Evolutionary conservation across 1,140 invertebrate species (phyloP).

Genomic region (Rhopalosiphum maidis): DNA sequence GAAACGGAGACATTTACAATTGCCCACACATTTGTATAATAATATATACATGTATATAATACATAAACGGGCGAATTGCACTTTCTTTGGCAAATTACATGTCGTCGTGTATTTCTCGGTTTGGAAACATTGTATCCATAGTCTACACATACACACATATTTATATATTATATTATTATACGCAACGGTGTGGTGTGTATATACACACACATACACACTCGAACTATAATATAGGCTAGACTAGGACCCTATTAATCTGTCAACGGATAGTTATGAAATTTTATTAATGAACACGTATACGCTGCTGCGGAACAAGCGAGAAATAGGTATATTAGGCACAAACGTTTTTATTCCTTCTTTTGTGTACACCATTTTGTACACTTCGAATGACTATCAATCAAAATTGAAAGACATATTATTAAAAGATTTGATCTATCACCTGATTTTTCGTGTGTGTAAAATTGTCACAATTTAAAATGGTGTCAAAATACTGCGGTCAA

Average conservation of each 20-base stretch:
- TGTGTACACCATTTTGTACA: neutral
- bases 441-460: neutral
- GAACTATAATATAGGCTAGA: neutral
- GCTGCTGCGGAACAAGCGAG: neutral
- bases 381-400: slow-evolving; percentile 26
- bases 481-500: neutral
- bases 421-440: neutral
- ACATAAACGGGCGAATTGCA: neutral
- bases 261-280: slow-evolving; percentile 50
- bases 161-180: neutral
- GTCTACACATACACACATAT: neutral
- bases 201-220: neutral
- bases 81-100: slow-evolving; percentile 55
- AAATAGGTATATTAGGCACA: slow-evolving; percentile 30
- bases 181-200: too few species aligned
- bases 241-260: slow-evolving; percentile 45
- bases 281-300: slow-evolving; percentile 33
- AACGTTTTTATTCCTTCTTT: slow-evolving; percentile 24
- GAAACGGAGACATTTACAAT: slow-evolving; percentile 56
- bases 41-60: neutral
- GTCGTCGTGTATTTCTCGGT: slow-evolving; percentile 7
- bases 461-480: neutral
- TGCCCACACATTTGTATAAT: slow-evolving; percentile 51
- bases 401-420: neutral
- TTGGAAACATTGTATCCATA: slow-evolving; percentile 33